Evolutionary conservation across 2,113 vertebrate species (phyloP).

Genomic region (Podarcis cretensis): DNA sequence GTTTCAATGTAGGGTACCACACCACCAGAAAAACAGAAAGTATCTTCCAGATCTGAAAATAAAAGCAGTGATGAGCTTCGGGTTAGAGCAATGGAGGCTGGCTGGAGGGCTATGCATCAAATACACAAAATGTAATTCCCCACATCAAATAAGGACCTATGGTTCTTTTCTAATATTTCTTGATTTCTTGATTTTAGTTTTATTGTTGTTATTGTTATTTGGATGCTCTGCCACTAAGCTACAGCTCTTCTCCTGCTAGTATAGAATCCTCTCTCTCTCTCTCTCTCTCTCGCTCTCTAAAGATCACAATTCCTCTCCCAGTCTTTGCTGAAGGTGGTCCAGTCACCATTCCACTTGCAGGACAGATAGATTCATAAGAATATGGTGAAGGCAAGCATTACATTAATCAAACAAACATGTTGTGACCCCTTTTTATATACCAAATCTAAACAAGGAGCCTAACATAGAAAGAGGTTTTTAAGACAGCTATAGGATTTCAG

Average conservation of each 20-base stretch:
- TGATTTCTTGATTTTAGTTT: neutral
- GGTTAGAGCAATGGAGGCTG: neutral
- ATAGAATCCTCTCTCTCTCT: no score
- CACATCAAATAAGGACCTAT: neutral
- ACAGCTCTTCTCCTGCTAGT: no score
- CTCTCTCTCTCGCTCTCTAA: no score
- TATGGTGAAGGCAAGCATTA: neutral
- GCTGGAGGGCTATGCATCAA: neutral
- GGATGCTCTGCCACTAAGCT: no score
- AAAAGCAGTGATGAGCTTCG: no score
- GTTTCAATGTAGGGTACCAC: neutral
- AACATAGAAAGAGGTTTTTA: neutral
- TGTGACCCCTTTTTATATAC: fast-evolving
- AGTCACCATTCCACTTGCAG: neutral
- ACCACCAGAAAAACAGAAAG: neutral
- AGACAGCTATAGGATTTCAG: fast-evolving
- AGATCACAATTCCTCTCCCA: neutral
- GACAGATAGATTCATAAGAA: neutral
- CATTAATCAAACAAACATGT: neutral
- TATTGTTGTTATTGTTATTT: no score
- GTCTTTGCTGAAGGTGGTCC: neutral
- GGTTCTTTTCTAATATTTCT: neutral
- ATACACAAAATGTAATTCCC: neutral
- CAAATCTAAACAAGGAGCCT: constrained; percentile 22
- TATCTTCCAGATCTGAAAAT: neutral